Evolutionary conservation across 2,888 invertebrate species (phyloP).

Genomic region (Drosophila lacicola): DNA sequence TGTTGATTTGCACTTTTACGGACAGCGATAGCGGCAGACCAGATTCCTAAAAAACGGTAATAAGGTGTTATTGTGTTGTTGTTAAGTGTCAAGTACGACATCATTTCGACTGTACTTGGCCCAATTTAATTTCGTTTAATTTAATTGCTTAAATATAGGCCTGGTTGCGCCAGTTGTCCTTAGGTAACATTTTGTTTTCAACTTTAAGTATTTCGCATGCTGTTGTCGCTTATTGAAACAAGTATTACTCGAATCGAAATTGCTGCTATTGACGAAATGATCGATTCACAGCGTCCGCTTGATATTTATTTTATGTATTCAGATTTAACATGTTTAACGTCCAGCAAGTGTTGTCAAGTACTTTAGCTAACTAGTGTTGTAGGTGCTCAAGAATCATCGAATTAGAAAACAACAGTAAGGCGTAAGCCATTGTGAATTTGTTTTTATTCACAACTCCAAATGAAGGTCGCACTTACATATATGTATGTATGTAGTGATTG

Average conservation of each 20-base stretch:
- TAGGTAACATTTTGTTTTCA: conserved; percentile 19
- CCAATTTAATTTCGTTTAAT: conserved; percentile 56
- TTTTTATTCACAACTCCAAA: neutral
- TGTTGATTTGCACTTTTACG: conserved; percentile 94
- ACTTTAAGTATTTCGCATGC: conserved; percentile 15
- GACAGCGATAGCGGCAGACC: conserved; percentile 92
- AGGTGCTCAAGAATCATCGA: neutral
- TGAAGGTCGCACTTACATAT: conserved; percentile 15
- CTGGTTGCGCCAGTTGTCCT: conserved; percentile 42
- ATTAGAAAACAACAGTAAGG: neutral
- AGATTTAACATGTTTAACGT: neutral
- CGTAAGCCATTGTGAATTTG: neutral
- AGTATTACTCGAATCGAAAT: conserved; percentile 49
- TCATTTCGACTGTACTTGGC: conserved; percentile 61
- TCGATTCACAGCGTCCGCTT: conserved; percentile 33
- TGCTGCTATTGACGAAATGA: conserved; percentile 45
- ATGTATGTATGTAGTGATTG: neutral
- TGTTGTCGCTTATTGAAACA: conserved; percentile 26
- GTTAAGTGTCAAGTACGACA: conserved; percentile 40
- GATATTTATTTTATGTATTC: conserved; percentile 22
- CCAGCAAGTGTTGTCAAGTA: conserved; percentile 1
- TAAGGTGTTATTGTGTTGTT: conserved; percentile 15
- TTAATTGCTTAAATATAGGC: conserved; percentile 60
- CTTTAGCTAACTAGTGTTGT: neutral
- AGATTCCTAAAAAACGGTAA: conserved; percentile 86